Conservation (phyloP, 2,113 vertebrate species). For the Oriolus oriolus region DNA sequence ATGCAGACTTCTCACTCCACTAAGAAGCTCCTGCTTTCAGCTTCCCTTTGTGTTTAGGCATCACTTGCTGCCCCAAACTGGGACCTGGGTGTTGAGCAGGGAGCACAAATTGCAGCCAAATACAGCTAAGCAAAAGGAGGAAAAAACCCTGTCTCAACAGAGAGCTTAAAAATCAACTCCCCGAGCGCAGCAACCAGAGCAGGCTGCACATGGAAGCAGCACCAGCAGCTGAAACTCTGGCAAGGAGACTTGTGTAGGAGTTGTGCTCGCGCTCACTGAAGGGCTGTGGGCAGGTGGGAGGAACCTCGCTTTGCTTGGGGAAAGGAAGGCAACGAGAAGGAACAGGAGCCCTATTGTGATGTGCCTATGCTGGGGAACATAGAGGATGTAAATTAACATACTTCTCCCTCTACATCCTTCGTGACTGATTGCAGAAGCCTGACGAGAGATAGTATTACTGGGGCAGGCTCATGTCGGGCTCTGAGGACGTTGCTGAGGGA, state of each 20-base stretch:
- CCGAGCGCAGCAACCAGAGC: background rate
- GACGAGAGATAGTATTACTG: background rate
- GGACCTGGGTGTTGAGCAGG: background rate
- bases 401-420: background rate
- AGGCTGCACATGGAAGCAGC: background rate
- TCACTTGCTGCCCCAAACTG: background rate
- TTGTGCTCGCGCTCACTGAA: background rate
- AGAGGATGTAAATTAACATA: background rate
- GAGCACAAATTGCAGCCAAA: background rate
- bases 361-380: background rate
- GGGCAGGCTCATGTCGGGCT: background rate
- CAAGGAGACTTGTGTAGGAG: slow-evolving; percentile 8
- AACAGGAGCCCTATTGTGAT: slow-evolving; percentile 27
- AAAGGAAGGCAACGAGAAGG: background rate
- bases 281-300: slow-evolving; percentile 51
- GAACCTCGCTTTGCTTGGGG: background rate
- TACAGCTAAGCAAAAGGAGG: background rate
- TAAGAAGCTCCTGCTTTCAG: background rate
- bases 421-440: background rate
- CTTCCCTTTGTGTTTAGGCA: background rate
- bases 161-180: background rate
- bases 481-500: background rate
- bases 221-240: slow-evolving; percentile 25
- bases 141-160: background rate
- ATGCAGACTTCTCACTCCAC: background rate